These are phyloP conservation scores for Clarias pachynema DNA, from an alignment of 2,797 vertebrate genomes.

Conservation along the genomic window DNA sequence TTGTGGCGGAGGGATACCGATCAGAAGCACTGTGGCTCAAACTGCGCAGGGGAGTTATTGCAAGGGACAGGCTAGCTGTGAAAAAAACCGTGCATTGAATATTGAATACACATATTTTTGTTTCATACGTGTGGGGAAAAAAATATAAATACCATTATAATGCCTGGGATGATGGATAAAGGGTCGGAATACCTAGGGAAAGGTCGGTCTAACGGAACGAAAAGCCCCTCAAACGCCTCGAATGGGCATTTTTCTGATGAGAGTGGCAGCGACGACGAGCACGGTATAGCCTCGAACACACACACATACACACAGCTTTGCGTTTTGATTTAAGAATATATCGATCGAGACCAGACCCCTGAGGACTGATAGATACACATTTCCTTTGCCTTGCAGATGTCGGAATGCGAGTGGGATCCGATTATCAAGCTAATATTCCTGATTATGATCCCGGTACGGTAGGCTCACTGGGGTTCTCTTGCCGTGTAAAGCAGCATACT, in stretches of 20 bases:
- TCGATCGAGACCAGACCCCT: not conserved
- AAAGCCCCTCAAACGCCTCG: constrained; percentile 85
- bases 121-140: not conserved
- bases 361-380: not conserved
- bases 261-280: constrained; percentile 94
- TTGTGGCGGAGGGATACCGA: constrained; percentile 57
- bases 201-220: constrained; percentile 85
- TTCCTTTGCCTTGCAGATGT: constrained; percentile 81
- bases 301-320: not conserved
- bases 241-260: constrained; percentile 87
- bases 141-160: constrained; percentile 55
- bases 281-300: constrained; percentile 88
- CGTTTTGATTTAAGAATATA: not conserved
- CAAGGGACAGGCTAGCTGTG: constrained; percentile 37
- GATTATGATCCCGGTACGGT: constrained; percentile 91
- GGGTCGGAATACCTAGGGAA: constrained; percentile 88
- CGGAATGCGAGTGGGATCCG: constrained; percentile 94
- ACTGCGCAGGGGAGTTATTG: constrained; percentile 62
- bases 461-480: not conserved
- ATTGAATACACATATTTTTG: constrained; percentile 47
- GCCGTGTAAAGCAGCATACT: not conserved
- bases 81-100: constrained; percentile 42
- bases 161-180: constrained; percentile 95
- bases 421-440: constrained; percentile 92
- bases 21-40: constrained; percentile 49